Base-by-base conservation (phyloP, 2,888 invertebrate genomes). In the Liposcelis brunnea region DNA sequence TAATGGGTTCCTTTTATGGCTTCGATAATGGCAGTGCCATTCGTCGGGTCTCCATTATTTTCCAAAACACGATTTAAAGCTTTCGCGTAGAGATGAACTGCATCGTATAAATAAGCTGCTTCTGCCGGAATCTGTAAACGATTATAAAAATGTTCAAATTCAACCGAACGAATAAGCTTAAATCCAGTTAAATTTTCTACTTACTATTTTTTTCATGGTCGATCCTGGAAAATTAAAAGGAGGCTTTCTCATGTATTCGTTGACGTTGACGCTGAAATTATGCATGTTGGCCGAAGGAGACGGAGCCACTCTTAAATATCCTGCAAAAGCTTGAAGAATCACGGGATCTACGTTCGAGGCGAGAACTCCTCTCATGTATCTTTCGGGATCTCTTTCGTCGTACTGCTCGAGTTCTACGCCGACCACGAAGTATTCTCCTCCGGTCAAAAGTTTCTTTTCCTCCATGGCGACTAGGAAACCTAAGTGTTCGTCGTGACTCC, bases 401-500 rank as follows among this genome's bases (percentile, higher is more conserved):
- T 90, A 93, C 55, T 87, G 83, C 53, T 87, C 86, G 11, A 87
- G 77, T 57, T 89, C 85, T 5, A 93, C 84, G 4, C 93, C 93
- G 16, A 93, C 80, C 1, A 89, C 91, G 59, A 87, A 90, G 60
- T 93, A 94, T 59, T 91, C 86, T n/a, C 91, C 86, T 81, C 62
- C 31, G 55, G 55, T 49, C 47, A 31, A 32, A 47, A 93, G 72
- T 49, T 85, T 79, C 63, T 76, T 73, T 51, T 84, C 75, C 52
- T 90, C 78, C 63, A 93, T 70, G 34, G 87, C 85, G 47, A 85
- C 71, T 76, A 93, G 75, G n/a, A 93, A 68, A 2, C 90, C 91
- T 51, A 90, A 74, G 61, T 91, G 90, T 57, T 93, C 91, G 58
- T 85, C 85, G 57, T 86, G 80, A 60, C 85, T 80, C 1, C 91